Conservation (phyloP, 2,113 vertebrate genomes). For the Crotalus viridis region DNA sequence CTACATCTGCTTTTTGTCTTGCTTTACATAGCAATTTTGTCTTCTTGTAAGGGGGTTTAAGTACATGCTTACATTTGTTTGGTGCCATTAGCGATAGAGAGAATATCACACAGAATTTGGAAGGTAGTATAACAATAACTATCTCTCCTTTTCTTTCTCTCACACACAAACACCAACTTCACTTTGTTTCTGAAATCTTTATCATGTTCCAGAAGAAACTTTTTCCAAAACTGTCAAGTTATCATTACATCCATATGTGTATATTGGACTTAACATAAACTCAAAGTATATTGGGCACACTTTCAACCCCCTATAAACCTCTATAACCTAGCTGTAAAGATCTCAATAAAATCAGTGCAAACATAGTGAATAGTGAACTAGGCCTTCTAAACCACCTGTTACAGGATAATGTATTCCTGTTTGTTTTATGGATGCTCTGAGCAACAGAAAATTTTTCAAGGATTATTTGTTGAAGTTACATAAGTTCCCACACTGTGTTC, state of each 20-base stretch:
- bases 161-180: background rate
- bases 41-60: background rate
- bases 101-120: background rate
- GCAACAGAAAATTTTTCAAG: background rate
- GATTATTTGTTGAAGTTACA: background rate
- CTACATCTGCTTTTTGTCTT: background rate
- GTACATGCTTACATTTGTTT: background rate
- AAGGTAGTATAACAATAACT: background rate
- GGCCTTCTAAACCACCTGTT: background rate
- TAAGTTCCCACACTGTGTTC: background rate
- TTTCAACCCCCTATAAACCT: background rate
- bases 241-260: background rate
- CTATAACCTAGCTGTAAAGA: background rate
- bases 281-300: background rate
- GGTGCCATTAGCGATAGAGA: background rate
- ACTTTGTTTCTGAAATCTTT: background rate
- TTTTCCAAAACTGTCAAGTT: background rate
- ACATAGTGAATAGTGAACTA: background rate
- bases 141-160: background rate
- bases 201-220: background rate
- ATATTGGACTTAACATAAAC: background rate
- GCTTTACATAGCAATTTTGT: background rate
- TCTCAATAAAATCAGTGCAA: background rate
- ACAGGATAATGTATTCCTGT: background rate
- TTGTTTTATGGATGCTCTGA: background rate